Evolutionary conservation across 2,797 vertebrate genomes (phyloP), one percentile per base, ranked within the genome.

Genomic region (Dermochelys coriacea): DNA sequence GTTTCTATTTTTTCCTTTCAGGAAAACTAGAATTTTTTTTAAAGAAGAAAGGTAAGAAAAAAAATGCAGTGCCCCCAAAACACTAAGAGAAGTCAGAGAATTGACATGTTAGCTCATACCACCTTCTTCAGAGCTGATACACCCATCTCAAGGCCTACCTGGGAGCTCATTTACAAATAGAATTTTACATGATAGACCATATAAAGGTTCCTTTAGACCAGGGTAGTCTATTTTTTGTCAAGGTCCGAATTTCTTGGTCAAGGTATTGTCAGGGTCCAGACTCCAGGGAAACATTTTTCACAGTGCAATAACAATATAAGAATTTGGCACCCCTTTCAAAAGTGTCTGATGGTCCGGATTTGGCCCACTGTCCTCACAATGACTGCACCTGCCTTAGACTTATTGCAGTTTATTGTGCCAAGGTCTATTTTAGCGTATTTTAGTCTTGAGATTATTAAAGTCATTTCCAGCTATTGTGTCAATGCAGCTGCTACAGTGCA

Each of bases 1-100:
- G 50, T 94, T 94, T 94, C 83, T 91, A 55, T 95, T 94, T 91
- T 81, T 87, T 27, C 55, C 57, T 87, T 86, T 91, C 37, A 88
- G 51, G 14, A 3, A 57, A 75, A 6, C 23, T 55, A 34, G 15
- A 3, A 0, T 1, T 18, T 15, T 59, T 31, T 15, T 64, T 10
- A n/a, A 37, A n/a, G 52, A 74, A 86, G 75, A 82, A 80, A 93
- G 84, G 14, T 11, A 54, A 12, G n/a, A 52, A 49, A 80, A 49
- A 80, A 94, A 91, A 91, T 34, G 31, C 14, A 1, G 77, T 91
- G 87, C 87, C 86, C 8, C 90, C 81, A 81, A n/a, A 85, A 87
- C 84, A 85, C 23, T 90, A 84, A 41, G 2, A 86, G 86, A 91
- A 94, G 94, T 92, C 77, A 92, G 71, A 27, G 50, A 77, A 82